phyloP scores from a whole-genome alignment of 2,888 invertebrate genomes.

The Andrena haemorrhoa region DNA sequence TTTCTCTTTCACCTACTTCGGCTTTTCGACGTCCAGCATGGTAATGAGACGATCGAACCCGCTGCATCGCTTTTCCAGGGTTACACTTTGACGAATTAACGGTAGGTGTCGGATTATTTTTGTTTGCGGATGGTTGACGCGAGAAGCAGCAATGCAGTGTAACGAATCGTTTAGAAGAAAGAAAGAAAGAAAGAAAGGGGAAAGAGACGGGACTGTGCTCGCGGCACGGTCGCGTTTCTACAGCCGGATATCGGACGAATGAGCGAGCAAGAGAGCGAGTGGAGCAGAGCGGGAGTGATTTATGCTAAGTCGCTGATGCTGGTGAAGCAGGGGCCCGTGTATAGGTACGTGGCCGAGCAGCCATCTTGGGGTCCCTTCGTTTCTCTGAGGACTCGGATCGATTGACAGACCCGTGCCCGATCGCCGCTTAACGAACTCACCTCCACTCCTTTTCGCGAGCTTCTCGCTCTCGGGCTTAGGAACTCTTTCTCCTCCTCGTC shows the following conservation, averaged over 20 bases:
- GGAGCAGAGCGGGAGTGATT: constrained; percentile 82
- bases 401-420: constrained; percentile 72
- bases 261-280: constrained; percentile 58
- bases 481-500: not conserved
- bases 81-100: not conserved
- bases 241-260: constrained; percentile 64
- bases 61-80: constrained; percentile 22
- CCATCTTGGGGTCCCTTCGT: constrained; percentile 75
- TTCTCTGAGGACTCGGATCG: constrained; percentile 70
- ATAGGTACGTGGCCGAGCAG: constrained; percentile 70
- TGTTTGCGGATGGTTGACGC: not conserved
- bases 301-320: constrained; percentile 83
- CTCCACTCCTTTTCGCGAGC: constrained; percentile 52
- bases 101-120: not conserved
- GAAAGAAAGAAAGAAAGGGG: constrained; percentile 22
- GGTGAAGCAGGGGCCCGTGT: constrained; percentile 79
- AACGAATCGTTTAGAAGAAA: constrained; percentile 9
- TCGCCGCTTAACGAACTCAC: constrained; percentile 70
- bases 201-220: constrained; percentile 39
- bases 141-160: not conserved
- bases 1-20: constrained; percentile 20
- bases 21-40: constrained; percentile 37
- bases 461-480: not conserved
- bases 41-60: constrained; percentile 45
- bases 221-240: constrained; percentile 67